Evolutionary conservation across 2,113 vertebrate species (phyloP).

Genomic region (Ifrita kowaldi): DNA sequence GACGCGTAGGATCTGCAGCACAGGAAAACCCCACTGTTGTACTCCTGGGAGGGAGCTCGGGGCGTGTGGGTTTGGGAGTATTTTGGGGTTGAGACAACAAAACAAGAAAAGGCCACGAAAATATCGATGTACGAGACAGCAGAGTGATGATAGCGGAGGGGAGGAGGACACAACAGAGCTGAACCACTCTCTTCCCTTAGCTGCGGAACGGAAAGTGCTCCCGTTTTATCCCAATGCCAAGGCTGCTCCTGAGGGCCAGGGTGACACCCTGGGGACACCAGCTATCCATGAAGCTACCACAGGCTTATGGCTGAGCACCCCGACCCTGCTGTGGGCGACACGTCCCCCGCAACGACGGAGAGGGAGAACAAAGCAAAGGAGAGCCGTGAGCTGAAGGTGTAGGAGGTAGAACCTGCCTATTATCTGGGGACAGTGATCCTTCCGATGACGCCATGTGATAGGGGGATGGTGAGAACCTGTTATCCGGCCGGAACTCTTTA

Average conservation of each 20-base stretch:
- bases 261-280: neutral
- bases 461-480: conserved; percentile 87
- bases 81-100: neutral
- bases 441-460: conserved; percentile 92
- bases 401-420: conserved; percentile 79
- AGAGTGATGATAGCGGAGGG: neutral
- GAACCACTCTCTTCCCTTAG: neutral
- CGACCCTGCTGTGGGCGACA: neutral
- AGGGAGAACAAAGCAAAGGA: conserved; percentile 2
- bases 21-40: neutral
- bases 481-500: conserved; percentile 90
- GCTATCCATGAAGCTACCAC: neutral
- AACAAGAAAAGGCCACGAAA: neutral
- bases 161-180: neutral
- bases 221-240: neutral
- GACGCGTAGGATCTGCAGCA: conserved; percentile 80
- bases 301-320: neutral
- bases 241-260: neutral
- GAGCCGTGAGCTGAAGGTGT: neutral
- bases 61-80: fast-evolving
- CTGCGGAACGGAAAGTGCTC: neutral
- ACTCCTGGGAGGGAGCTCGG: neutral
- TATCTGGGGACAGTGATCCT: conserved; percentile 90
- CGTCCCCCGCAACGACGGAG: neutral
- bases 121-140: neutral